Conservation (phyloP, 2,797 vertebrate genomes). For the Danio kyathit region DNA sequence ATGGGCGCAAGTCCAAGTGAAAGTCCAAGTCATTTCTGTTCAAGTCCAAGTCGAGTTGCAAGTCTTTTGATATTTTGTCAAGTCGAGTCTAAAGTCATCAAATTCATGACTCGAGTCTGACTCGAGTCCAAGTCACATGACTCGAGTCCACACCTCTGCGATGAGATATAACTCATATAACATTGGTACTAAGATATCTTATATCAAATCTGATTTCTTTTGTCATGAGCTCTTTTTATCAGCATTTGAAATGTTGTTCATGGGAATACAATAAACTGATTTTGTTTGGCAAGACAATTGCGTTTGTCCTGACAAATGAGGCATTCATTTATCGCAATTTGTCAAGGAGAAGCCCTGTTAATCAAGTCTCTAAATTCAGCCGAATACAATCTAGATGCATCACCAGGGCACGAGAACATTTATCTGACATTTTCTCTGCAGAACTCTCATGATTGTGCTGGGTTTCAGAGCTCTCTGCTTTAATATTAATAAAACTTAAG, state of each 20-base stretch:
- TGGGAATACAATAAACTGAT: not conserved
- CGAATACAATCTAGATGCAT: slow-evolving; percentile 7
- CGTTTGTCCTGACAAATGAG: slow-evolving; percentile 9
- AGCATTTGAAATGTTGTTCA: not conserved
- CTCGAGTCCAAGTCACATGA: too few relatives aligned
- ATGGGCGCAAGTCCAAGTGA: too few relatives aligned
- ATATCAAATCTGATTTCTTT: too few relatives aligned
- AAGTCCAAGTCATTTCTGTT: too few relatives aligned
- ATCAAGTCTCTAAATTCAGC: slow-evolving; percentile 6
- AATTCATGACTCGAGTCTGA: too few relatives aligned
- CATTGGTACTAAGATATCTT: too few relatives aligned
- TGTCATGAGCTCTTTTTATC: too few relatives aligned
- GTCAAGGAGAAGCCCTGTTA: not conserved
- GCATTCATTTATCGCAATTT: not conserved
- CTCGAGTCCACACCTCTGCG: too few relatives aligned
- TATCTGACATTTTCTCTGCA: slow-evolving; percentile 45
- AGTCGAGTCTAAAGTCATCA: too few relatives aligned
- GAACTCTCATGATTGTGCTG: slow-evolving; percentile 13
- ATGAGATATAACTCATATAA: too few relatives aligned
- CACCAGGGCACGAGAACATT: slow-evolving; percentile 22
- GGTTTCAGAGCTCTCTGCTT: slow-evolving; percentile 28
- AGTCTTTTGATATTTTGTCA: too few relatives aligned
- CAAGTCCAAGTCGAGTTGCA: too few relatives aligned
- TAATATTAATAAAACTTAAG: slow-evolving; percentile 54
- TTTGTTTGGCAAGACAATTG: slow-evolving; percentile 1